These are phyloP conservation scores for Xiphias gladius DNA, from an alignment of 2,113 vertebrate genomes.

Conservation along the genomic window DNA sequence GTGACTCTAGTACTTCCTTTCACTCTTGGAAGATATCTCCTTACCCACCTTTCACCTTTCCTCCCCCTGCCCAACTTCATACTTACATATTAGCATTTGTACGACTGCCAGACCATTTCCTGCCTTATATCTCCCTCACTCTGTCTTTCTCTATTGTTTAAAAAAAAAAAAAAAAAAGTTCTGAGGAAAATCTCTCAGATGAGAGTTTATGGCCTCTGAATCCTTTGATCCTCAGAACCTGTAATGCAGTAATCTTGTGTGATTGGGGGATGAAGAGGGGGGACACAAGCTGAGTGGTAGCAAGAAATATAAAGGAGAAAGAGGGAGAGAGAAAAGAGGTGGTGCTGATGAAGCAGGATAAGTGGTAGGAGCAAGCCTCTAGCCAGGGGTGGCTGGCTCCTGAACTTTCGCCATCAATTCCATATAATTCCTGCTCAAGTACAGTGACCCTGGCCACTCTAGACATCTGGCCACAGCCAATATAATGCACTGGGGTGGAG, in stretches of 20 bases:
- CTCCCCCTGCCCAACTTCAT: background rate
- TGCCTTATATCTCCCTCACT: constrained; percentile 9
- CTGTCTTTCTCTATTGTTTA: constrained; percentile 15
- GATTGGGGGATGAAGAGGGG: constrained; percentile 71
- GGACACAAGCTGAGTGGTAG: constrained; percentile 59
- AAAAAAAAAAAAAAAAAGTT: constrained; percentile 45
- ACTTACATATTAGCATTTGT: constrained; percentile 41
- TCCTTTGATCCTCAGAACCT: constrained; percentile 79
- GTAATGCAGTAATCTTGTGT: constrained; percentile 76
- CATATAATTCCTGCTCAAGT: constrained; percentile 69
- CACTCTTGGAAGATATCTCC: constrained; percentile 32
- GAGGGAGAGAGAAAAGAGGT: constrained; percentile 27
- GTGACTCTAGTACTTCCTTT: constrained; percentile 28
- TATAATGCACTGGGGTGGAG: constrained; percentile 10
- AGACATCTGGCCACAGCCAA: constrained; percentile 45
- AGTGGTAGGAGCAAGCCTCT: constrained; percentile 56
- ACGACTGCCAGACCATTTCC: constrained; percentile 19
- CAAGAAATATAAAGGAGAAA: constrained; percentile 51
- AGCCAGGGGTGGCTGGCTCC: constrained; percentile 37
- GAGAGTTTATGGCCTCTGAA: constrained; percentile 67
- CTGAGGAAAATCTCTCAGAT: constrained; percentile 70
- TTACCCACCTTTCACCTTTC: constrained; percentile 36
- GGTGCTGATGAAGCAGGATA: constrained; percentile 51
- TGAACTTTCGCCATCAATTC: constrained; percentile 71
- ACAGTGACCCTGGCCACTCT: constrained; percentile 49